Base-by-base conservation (phyloP, 2,888 invertebrate genomes). In the Ceratothoa steindachneri region DNA sequence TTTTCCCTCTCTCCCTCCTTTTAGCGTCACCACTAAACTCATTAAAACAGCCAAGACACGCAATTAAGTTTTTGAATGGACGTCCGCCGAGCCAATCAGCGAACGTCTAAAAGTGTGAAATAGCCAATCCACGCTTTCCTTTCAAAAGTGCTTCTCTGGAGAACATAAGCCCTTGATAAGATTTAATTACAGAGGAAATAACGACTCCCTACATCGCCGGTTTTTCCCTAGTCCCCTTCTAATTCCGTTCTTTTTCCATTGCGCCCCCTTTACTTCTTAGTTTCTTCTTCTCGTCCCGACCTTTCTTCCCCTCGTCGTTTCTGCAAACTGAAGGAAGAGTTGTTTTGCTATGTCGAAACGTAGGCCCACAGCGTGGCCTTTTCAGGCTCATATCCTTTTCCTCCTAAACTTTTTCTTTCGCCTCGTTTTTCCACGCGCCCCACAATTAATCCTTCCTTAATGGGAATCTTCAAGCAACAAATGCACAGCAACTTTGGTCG, bases 31-130 rank as follows among this genome's bases (percentile, higher is more conserved):
- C 75, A 53, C 75, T 73, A 73, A 75, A 75, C 75, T 75, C 75
- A 75, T 75, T 75, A 75, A 72, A 75, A 73, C 72, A 69, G 68
- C 72, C 75, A 73, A 75, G 75, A 70, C 75, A 73, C 55, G 72
- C 75, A 75, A 75, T 75, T 75, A 75, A 75, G 72, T 75, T 75
- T 75, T 75, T 75, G 72, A 75, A 75, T 75, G 75, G 75, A 73
- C 66, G 71, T 67, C 72, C 72, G 51, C 69, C 55, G 71, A 70
- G 72, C 75, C 75, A 75, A 75, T 75, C 75, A 75, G 70, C 72
- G 67, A 69, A 69, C 72, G 75, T 75, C 72, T 75, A 72, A 75
- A 75, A 75, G 75, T 75, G 71, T 75, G 71, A 75, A 75, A 75
- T 73, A 73, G 75, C 75, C 75, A 75, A 75, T 75, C 75, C 72